Percentiles rank a stretch among this genome's conserved stretches.
These are phyloP conservation scores for Nectonema munidae DNA, from an alignment of 2,888 invertebrate species.

Conservation along the genomic window DNA sequence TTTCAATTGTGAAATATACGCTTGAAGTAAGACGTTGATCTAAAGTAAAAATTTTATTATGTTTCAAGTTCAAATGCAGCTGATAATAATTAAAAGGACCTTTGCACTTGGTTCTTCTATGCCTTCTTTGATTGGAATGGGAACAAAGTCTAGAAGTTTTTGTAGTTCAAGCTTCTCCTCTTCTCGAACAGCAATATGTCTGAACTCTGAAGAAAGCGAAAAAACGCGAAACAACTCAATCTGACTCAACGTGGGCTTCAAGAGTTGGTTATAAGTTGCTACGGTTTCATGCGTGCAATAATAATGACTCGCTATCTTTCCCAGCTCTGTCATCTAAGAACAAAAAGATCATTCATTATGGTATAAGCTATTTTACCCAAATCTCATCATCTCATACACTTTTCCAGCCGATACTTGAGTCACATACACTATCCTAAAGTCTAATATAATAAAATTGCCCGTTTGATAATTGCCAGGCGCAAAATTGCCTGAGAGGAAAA, in stretches of 20 bases:
- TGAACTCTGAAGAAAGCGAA: slow-evolving; percentile 79
- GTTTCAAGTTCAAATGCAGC: not conserved
- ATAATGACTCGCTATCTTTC: slow-evolving; percentile 85
- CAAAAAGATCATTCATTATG: slow-evolving; percentile 6
- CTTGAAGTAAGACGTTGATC: slow-evolving; percentile 64
- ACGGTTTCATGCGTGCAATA: slow-evolving; percentile 90
- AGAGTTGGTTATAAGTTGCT: slow-evolving; percentile 67
- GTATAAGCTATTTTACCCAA: not conserved
- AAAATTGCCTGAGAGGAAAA: too few relatives aligned
- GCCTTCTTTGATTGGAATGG: slow-evolving; percentile 89
- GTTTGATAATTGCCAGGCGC: too few relatives aligned
- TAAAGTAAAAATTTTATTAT: slow-evolving; percentile 16
- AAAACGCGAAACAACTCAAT: slow-evolving; percentile 89
- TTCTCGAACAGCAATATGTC: slow-evolving; percentile 55
- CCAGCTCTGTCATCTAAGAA: slow-evolving; percentile 56
- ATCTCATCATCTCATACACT: too few relatives aligned
- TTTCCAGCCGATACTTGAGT: too few relatives aligned
- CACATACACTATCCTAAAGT: too few relatives aligned
- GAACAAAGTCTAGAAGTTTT: slow-evolving; percentile 71
- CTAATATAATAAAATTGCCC: too few relatives aligned
- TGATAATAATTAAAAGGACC: slow-evolving; percentile 18
- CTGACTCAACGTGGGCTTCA: slow-evolving; percentile 79
- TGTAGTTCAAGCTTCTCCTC: slow-evolving; percentile 86
- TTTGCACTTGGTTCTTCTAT: slow-evolving; percentile 94
- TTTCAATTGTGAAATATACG: slow-evolving; percentile 87